A percentile compares a stretch with the other conserved stretches of the same genome.
These are phyloP conservation scores for Neoitamus cyanurus DNA, from an alignment of 2,888 invertebrate species.

Conservation along the genomic window DNA sequence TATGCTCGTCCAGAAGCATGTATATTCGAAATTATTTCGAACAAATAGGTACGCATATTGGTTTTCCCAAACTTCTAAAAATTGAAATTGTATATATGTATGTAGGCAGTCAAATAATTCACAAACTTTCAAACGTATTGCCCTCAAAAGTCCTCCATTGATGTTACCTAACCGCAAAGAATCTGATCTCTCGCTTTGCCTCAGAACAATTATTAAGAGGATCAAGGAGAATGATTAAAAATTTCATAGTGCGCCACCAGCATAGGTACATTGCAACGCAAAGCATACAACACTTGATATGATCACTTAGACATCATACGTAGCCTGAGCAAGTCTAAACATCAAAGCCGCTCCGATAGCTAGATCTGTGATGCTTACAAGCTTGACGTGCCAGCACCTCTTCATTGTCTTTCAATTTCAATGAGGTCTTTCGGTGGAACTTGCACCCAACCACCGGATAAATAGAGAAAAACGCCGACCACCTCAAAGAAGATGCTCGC, in stretches of 20 bases:
- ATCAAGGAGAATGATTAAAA: conserved; percentile 28
- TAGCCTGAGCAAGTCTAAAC: neutral
- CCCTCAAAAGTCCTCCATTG: neutral
- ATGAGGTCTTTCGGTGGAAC: neutral
- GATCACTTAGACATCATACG: neutral
- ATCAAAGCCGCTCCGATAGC: neutral
- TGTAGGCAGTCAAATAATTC: neutral
- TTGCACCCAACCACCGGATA: neutral
- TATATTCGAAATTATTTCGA: too few species aligned
- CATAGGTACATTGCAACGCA: neutral
- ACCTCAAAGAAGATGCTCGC: conserved; percentile 7
- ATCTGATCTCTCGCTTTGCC: conserved; percentile 12
- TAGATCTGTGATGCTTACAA: conserved; percentile 2
- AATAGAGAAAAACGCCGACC: neutral
- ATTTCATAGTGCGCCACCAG: neutral
- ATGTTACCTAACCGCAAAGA: neutral
- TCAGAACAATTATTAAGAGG: conserved; percentile 26
- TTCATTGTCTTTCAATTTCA: conserved; percentile 17
- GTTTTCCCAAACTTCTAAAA: too few species aligned
- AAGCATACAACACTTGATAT: neutral
- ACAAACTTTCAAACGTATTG: neutral
- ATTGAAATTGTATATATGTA: too few species aligned
- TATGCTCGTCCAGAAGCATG: too few species aligned
- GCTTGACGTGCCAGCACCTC: conserved; percentile 1
- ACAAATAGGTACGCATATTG: too few species aligned